These are phyloP conservation scores for Parazoanthus darwini DNA, from an alignment of 92 coral and sea anemone genomes.

Conservation along the genomic window DNA sequence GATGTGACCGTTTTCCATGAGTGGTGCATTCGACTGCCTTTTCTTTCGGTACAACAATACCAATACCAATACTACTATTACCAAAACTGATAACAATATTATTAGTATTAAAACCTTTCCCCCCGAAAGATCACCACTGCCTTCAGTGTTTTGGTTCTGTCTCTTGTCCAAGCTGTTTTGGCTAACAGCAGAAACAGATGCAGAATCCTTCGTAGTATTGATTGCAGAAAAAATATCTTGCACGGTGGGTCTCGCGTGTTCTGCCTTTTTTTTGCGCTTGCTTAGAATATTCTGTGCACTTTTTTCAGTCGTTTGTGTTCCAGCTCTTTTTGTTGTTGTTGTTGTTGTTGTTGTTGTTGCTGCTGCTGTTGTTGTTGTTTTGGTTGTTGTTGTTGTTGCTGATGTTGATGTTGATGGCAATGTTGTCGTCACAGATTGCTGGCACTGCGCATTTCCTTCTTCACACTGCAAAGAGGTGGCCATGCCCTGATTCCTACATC, in stretches of 20 bases:
- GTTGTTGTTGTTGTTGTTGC: not conserved
- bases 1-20: not conserved
- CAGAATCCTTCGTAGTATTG: not conserved
- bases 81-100: too few species aligned
- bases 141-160: not conserved
- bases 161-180: not conserved
- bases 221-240: not conserved
- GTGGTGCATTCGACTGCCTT: not conserved
- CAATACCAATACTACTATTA: not conserved
- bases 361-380: not conserved
- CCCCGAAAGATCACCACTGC: not conserved
- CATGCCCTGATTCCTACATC: not conserved
- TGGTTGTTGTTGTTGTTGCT: not conserved
- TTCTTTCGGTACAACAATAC: not conserved
- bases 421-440: not conserved
- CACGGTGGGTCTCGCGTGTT: not conserved
- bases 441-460: not conserved
- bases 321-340: not conserved
- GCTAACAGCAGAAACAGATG: not conserved
- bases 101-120: too few species aligned
- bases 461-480: conserved; percentile 1
- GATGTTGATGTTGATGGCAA: not conserved
- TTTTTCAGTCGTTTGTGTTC: not conserved
- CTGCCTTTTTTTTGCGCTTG: not conserved
- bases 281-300: not conserved